Evolutionary conservation across 30 jellyfish, hydroid and myxozoan genomes (phyloP).

Genomic region (Catostylus mosaicus): DNA sequence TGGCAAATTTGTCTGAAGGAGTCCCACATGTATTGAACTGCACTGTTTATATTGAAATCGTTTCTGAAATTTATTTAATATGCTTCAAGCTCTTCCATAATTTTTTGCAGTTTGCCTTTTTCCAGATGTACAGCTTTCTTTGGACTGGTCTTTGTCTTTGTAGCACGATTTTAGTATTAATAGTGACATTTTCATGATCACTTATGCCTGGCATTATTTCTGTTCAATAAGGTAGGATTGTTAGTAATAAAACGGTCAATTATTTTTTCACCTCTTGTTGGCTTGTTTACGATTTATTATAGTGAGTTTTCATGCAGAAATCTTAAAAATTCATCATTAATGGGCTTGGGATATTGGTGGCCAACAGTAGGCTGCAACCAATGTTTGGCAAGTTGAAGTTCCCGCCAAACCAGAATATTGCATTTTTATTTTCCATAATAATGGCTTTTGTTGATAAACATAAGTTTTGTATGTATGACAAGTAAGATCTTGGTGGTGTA

Average conservation of each 20-base stretch:
- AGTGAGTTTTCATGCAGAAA: slow-evolving; percentile 33
- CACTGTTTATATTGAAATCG: slow-evolving; percentile 32
- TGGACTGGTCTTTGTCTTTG: slow-evolving; percentile 40
- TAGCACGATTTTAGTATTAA: slow-evolving; percentile 27
- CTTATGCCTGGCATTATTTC: slow-evolving; percentile 53
- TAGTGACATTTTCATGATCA: slow-evolving; percentile 20
- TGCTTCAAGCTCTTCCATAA: slow-evolving; percentile 26
- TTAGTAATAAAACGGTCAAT: slow-evolving; percentile 32
- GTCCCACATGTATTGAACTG: slow-evolving; percentile 41
- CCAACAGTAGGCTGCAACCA: too few relatives aligned
- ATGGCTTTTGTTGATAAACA: slow-evolving; percentile 17
- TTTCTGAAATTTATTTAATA: slow-evolving; percentile 21
- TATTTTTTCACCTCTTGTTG: slow-evolving; percentile 45
- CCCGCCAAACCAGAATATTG: too few relatives aligned
- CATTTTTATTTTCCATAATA: too few relatives aligned
- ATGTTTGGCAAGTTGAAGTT: too few relatives aligned
- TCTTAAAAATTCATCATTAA: slow-evolving; percentile 19
- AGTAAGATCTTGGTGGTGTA: slow-evolving; percentile 8
- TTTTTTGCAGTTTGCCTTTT: slow-evolving; percentile 35
- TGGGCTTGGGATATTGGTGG: too few relatives aligned
- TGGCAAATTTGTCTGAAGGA: slow-evolving; percentile 26
- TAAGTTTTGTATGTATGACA: slow-evolving; percentile 1
- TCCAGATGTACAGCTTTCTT: slow-evolving; percentile 49
- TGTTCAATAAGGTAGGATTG: slow-evolving; percentile 21
- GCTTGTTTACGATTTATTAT: slow-evolving; percentile 33